Evolutionary conservation across 2,888 invertebrate genomes (phyloP).

Genomic region (Drosophila rubida): DNA sequence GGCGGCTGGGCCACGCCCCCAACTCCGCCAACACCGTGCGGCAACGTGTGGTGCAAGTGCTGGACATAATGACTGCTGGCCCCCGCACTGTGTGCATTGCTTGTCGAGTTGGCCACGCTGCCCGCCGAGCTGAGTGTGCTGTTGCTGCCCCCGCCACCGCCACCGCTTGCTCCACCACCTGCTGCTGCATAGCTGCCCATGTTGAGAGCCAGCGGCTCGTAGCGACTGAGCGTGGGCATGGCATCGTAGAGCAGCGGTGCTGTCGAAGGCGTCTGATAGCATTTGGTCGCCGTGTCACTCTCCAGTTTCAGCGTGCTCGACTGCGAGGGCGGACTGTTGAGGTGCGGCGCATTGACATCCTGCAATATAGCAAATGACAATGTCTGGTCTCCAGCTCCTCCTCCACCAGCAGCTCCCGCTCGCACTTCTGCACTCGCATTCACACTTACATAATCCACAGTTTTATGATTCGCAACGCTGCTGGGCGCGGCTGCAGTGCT

Average conservation of each 20-base stretch:
- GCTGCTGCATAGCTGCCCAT: constrained; percentile 67
- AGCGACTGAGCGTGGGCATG: constrained; percentile 81
- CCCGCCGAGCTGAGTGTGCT: constrained; percentile 53
- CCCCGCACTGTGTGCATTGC: constrained; percentile 58
- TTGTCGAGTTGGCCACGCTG: constrained; percentile 55
- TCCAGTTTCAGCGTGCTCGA: constrained; percentile 84
- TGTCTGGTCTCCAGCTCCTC: constrained; percentile 35
- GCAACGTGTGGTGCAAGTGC: constrained; percentile 80
- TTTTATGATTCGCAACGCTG: constrained; percentile 68
- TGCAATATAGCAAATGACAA: constrained; percentile 48
- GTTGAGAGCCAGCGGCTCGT: constrained; percentile 80
- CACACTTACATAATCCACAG: constrained; percentile 83
- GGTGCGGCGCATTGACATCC: constrained; percentile 78
- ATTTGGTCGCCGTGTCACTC: constrained; percentile 77
- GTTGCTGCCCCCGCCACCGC: constrained; percentile 51
- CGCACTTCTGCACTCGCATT: constrained; percentile 1
- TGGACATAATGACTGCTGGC: constrained; percentile 63
- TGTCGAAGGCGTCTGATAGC: constrained; percentile 70
- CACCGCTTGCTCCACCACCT: constrained; percentile 46
- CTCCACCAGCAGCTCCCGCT: background rate
- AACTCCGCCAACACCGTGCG: constrained; percentile 54
- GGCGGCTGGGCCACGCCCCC: constrained; percentile 47
- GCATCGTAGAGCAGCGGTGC: constrained; percentile 83
- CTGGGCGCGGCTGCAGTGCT: constrained; percentile 65
- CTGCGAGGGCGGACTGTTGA: constrained; percentile 84